Percentiles rank a stretch among this genome's conserved stretches.
These are phyloP conservation scores for Leptogaster cylindrica DNA, from an alignment of 2,888 invertebrate species.

Conservation along the genomic window DNA sequence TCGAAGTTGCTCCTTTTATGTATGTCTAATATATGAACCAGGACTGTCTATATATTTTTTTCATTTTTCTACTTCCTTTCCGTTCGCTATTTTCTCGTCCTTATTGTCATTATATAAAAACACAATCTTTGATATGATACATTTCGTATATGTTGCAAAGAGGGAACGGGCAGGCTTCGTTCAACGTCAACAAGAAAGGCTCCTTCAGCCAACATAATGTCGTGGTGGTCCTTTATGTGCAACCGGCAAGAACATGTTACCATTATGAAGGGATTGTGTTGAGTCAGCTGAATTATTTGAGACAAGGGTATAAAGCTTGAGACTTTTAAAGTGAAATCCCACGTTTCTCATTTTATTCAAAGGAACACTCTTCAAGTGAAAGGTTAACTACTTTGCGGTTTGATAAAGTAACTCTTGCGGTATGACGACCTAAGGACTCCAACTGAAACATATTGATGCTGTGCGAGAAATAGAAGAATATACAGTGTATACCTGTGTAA, in stretches of 20 bases:
- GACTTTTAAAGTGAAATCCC: conserved; percentile 35
- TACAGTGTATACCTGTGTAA: background rate
- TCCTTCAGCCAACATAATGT: conserved; percentile 35
- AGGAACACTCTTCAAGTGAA: conserved; percentile 18
- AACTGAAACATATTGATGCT: conserved; percentile 23
- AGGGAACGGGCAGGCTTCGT: conserved; percentile 16
- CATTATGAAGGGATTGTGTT: conserved; percentile 45
- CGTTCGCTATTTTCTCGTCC: conserved; percentile 1
- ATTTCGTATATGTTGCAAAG: conserved; percentile 8
- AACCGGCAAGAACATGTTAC: conserved; percentile 43
- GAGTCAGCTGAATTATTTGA: conserved; percentile 46
- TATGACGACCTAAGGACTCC: background rate
- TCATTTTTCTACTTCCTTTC: conserved; percentile 1
- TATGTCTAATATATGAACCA: too few relatives aligned
- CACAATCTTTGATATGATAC: conserved; percentile 33
- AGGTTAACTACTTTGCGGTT: conserved; percentile 35
- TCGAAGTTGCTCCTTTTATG: conserved; percentile 10
- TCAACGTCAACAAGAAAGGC: conserved; percentile 21
- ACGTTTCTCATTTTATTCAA: conserved; percentile 30
- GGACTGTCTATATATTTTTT: too few relatives aligned
- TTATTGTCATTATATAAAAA: conserved; percentile 36
- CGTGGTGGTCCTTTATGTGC: conserved; percentile 21
- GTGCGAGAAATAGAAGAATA: background rate
- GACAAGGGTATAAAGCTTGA: conserved; percentile 24
- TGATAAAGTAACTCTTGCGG: conserved; percentile 12